Evolutionary conservation across 1,140 invertebrate species (phyloP).

Genomic region (Limonius californicus): DNA sequence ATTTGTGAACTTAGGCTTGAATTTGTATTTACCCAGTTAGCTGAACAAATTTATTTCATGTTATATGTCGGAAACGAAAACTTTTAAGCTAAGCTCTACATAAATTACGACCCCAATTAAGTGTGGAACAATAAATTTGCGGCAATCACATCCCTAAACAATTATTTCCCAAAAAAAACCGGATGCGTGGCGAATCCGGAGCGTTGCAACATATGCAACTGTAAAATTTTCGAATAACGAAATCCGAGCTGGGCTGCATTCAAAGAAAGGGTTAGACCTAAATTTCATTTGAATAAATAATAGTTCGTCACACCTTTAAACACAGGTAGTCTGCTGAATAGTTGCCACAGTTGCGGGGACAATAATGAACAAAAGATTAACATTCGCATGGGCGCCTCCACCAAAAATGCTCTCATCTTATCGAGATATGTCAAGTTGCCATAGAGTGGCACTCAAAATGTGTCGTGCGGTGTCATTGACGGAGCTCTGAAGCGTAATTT

Average conservation of each 20-base stretch:
- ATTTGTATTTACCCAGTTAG: too few species aligned
- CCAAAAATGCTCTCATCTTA: slow-evolving; percentile 19
- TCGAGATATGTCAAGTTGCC: slow-evolving; percentile 29
- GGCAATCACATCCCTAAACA: too few species aligned
- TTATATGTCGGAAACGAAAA: too few species aligned
- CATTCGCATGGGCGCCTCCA: slow-evolving; percentile 8
- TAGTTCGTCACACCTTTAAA: slow-evolving; percentile 20
- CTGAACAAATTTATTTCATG: too few species aligned
- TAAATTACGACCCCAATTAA: too few species aligned
- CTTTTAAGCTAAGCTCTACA: too few species aligned
- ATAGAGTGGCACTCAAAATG: slow-evolving; percentile 26
- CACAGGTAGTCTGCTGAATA: slow-evolving; percentile 14
- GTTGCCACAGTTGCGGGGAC: neutral
- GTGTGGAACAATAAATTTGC: too few species aligned
- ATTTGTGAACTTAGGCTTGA: too few species aligned
- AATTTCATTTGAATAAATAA: slow-evolving; percentile 26
- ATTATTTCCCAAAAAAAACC: too few species aligned
- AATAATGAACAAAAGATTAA: slow-evolving; percentile 2
- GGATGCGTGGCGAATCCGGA: too few species aligned
- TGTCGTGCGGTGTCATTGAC: slow-evolving; percentile 25
- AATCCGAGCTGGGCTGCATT: slow-evolving; percentile 1
- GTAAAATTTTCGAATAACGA: slow-evolving; percentile 9
- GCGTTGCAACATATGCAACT: neutral
- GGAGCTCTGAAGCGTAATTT: slow-evolving; percentile 23
- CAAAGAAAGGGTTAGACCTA: slow-evolving; percentile 14